These are phyloP conservation scores for Perizoma affinitatum DNA, from an alignment of 2,888 invertebrate genomes.

Conservation along the genomic window DNA sequence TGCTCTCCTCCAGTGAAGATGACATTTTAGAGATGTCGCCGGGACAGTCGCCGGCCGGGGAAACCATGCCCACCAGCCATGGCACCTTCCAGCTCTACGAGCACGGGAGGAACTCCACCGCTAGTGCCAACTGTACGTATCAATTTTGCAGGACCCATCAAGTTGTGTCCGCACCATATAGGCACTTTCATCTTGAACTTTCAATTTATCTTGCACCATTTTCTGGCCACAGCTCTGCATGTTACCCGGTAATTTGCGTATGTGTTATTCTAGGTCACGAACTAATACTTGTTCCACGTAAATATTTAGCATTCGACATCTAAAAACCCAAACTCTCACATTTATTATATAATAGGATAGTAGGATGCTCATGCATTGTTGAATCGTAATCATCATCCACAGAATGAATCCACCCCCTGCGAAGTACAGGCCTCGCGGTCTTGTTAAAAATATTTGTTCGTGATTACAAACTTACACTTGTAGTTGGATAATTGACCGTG, in stretches of 20 bases:
- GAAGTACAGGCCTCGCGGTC: too few relatives aligned
- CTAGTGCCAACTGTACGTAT: slow-evolving; percentile 66
- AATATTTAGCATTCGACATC: too few relatives aligned
- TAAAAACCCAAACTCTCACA: too few relatives aligned
- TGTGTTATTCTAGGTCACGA: background rate
- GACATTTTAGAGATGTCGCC: slow-evolving; percentile 74
- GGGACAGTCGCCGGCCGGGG: slow-evolving; percentile 59
- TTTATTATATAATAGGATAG: too few relatives aligned
- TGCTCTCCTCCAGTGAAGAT: slow-evolving; percentile 57
- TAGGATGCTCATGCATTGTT: too few relatives aligned
- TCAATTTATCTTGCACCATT: background rate
- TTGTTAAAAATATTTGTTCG: too few relatives aligned
- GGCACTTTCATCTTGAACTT: background rate
- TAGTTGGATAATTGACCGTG: too few relatives aligned
- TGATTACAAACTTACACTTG: too few relatives aligned
- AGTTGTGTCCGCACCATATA: background rate
- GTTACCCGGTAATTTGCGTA: too few relatives aligned
- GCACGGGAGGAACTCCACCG: slow-evolving; percentile 60
- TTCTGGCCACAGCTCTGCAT: too few relatives aligned
- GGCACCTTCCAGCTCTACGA: slow-evolving; percentile 78
- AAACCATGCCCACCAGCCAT: slow-evolving; percentile 70
- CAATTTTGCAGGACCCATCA: background rate
- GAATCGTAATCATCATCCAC: too few relatives aligned
- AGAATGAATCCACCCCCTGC: too few relatives aligned
- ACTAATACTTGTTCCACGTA: background rate